Evolutionary conservation across 2,113 vertebrate genomes (phyloP).

Genomic region (Lota lota): DNA sequence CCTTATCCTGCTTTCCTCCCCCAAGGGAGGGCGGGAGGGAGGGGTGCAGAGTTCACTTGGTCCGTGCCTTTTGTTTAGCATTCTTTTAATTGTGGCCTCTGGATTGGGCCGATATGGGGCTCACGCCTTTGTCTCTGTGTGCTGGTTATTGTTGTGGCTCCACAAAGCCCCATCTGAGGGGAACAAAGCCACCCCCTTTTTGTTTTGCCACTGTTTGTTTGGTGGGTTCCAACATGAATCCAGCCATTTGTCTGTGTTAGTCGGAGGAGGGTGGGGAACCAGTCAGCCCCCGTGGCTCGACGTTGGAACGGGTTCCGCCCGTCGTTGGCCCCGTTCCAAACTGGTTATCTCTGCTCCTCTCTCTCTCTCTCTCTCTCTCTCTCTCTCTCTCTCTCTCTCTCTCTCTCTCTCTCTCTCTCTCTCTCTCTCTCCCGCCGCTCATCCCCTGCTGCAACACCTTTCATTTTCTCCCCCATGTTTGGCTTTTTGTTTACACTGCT

Average conservation of each 20-base stretch:
- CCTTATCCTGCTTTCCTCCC: constrained; percentile 5
- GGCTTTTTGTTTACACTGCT: background rate
- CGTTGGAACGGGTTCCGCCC: constrained; percentile 55
- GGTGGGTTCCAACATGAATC: constrained; percentile 66
- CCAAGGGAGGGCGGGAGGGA: background rate
- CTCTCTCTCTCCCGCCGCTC: background rate
- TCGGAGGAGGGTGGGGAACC: constrained; percentile 51
- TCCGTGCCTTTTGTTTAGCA: constrained; percentile 47
- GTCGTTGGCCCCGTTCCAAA: constrained; percentile 57
- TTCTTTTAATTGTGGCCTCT: constrained; percentile 65
- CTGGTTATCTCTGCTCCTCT: constrained; percentile 51
- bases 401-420: background rate
- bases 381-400: constrained; percentile 33
- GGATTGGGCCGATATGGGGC: constrained; percentile 67
- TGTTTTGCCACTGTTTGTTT: constrained; percentile 29
- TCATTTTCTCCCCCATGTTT: background rate
- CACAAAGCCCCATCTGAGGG: constrained; percentile 67
- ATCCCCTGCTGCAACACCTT: background rate
- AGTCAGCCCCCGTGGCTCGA: constrained; percentile 63
- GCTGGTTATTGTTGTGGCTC: constrained; percentile 66
- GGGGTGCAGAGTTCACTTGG: constrained; percentile 38
- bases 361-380: constrained; percentile 49
- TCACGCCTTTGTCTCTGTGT: constrained; percentile 64
- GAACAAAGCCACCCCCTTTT: constrained; percentile 59
- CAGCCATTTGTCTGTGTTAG: constrained; percentile 58